Percentiles rank a stretch among this genome's conserved stretches.
These are phyloP conservation scores for Tenualosa ilisha DNA, from an alignment of 2,797 vertebrate species.

Conservation along the genomic window DNA sequence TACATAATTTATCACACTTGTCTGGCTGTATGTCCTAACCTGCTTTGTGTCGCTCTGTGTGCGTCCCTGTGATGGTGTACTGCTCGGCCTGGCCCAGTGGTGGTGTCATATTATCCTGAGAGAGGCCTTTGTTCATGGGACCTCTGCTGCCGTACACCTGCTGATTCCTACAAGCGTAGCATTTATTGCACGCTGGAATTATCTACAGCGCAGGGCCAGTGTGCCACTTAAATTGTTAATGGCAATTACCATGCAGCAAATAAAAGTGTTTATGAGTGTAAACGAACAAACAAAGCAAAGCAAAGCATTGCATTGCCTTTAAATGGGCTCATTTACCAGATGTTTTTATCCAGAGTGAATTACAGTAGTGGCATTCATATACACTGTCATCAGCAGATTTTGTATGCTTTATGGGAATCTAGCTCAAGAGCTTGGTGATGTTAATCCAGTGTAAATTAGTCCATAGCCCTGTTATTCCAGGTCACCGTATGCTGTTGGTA, in stretches of 20 bases:
- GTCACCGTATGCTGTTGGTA: too few relatives aligned
- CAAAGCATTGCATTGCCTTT: not conserved
- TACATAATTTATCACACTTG: slow-evolving; percentile 1
- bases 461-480: too few relatives aligned
- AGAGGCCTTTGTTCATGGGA: not conserved
- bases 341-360: not conserved
- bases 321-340: not conserved
- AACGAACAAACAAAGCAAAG: not conserved
- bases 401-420: not conserved
- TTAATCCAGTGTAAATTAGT: not conserved
- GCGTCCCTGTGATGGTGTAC: not conserved
- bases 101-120: slow-evolving; percentile 22
- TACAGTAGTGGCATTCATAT: too few relatives aligned
- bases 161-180: slow-evolving; percentile 16
- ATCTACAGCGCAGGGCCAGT: not conserved
- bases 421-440: not conserved
- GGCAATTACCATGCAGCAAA: not conserved
- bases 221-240: not conserved
- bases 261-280: not conserved
- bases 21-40: not conserved
- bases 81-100: not conserved
- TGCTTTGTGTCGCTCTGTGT: not conserved
- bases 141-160: not conserved
- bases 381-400: not conserved
- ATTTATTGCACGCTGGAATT: not conserved